Evolutionary conservation across 2,113 vertebrate genomes (phyloP).

Genomic region (Clinocottus analis): DNA sequence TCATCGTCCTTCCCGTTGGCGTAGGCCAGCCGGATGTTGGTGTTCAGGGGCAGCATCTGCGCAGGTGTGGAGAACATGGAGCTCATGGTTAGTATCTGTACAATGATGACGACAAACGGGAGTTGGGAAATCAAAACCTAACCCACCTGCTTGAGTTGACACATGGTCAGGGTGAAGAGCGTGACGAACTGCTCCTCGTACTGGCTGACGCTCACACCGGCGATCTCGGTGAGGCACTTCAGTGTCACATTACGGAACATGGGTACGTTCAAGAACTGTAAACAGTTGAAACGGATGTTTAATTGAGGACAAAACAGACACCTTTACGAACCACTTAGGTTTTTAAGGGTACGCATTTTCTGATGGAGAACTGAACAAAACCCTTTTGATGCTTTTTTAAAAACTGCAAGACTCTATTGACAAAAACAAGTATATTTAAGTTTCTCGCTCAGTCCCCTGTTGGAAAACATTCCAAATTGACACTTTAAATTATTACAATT

Average conservation of each 20-base stretch:
- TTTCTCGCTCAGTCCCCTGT: background rate
- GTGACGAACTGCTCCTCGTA: slow-evolving; percentile 99
- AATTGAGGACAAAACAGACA: background rate
- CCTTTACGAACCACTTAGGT: no score
- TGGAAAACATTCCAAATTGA: no score
- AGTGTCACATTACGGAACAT: slow-evolving; percentile 99
- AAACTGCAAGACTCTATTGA: background rate
- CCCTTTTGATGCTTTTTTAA: background rate
- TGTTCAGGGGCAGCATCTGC: slow-evolving; percentile 99
- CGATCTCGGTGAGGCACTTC: slow-evolving; percentile 99
- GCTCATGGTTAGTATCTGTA: background rate
- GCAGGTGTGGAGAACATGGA: background rate
- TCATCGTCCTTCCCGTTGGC: slow-evolving; percentile 98
- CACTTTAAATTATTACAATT: no score
- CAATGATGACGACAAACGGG: background rate
- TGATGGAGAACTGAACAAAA: background rate
- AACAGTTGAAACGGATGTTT: background rate
- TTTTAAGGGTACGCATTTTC: no score
- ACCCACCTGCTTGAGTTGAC: slow-evolving; percentile 96
- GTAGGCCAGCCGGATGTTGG: slow-evolving; percentile 96
- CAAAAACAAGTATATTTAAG: background rate
- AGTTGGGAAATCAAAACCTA: background rate
- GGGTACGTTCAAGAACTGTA: slow-evolving; percentile 96
- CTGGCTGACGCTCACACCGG: slow-evolving; percentile 97
- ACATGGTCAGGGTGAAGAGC: slow-evolving; percentile 98